A percentile compares a stretch with the other conserved stretches of the same genome.
These are phyloP conservation scores for Medauroidea extradentata DNA, from an alignment of 1,140 invertebrate species.

Conservation along the genomic window DNA sequence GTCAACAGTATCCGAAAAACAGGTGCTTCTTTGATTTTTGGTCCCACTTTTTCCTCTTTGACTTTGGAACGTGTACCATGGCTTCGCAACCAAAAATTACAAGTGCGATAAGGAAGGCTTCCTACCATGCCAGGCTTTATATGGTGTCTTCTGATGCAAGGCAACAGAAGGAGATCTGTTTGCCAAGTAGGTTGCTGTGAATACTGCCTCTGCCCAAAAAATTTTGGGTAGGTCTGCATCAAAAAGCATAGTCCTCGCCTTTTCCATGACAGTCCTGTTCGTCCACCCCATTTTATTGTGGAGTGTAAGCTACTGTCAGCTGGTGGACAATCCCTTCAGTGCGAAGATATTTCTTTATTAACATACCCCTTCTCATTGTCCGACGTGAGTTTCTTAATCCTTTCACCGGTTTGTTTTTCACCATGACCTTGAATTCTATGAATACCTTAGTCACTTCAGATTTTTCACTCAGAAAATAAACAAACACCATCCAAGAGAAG, in stretches of 20 bases:
- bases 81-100: constrained; percentile 21
- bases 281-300: constrained; percentile 44
- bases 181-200: constrained; percentile 40
- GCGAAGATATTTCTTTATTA: constrained; percentile 9
- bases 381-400: constrained; percentile 30
- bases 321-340: constrained; percentile 29
- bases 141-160: constrained; percentile 2
- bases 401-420: constrained; percentile 34
- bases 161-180: constrained; percentile 34
- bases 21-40: constrained; percentile 7
- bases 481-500: constrained; percentile 27
- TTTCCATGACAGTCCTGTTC: constrained; percentile 43
- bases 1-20: constrained; percentile 22
- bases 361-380: constrained; percentile 40
- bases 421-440: constrained; percentile 31
- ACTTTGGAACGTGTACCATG: constrained; percentile 13
- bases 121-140: constrained; percentile 6
- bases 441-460: constrained; percentile 30
- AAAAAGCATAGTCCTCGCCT: constrained; percentile 35
- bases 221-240: constrained; percentile 32
- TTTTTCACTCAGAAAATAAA: constrained; percentile 39
- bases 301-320: constrained; percentile 29
- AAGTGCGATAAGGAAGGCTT: constrained; percentile 18
- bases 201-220: constrained; percentile 46
- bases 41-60: constrained; percentile 11